Base-by-base conservation (phyloP, 2,113 vertebrate species). In the Mugil cephalus region DNA sequence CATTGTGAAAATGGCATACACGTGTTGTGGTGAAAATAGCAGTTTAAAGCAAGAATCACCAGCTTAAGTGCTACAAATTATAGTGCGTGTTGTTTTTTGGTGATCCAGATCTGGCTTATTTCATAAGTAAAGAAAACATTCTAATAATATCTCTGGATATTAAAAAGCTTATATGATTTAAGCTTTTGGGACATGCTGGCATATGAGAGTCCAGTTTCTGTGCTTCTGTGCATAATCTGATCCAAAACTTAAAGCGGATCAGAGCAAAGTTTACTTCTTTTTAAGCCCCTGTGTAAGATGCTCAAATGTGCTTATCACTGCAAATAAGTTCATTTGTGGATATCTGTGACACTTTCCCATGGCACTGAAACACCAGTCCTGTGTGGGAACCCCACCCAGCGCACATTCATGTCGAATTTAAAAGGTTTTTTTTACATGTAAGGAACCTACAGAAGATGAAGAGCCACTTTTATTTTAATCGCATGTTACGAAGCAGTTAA, bases 271-370 rank as follows among this genome's bases (percentile, higher is more conserved):
- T 72, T 59, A 72, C 34, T 15, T 81, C 64, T 67, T 15, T 30
- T 53, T 60, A 74, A 85, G 38, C 68, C 17, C 52, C 36, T 17
- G 56, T 2, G 10, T 86, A 82, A 83, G 70, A 40, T 0, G 30
- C 66, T 79, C 65, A 80, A 40, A 76, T 39, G 9, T 70, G 63
- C 54, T 80, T 79, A 84, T 10, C n/a, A 45, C 47, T 35, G 11
- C 7, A 68, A 79, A 54, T 63, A 82, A 39, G 38, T 67, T 69
- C 19, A 80, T 80, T 86, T 82, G 75, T 71, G 77, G 82, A 85
- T 60, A 83, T 58, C 53, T 73, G 58, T 50, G 47, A 66, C 51
- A 67, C 50, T 79, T 91, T 85, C 74, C 81, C 86, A 88, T 54
- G 80, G 66, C n/a, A 64, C 73, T 78, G 4, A 73, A 59, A 63